These are phyloP conservation scores for Phytoseiulus persimilis DNA, from an alignment of 2,888 invertebrate species.

Conservation along the genomic window DNA sequence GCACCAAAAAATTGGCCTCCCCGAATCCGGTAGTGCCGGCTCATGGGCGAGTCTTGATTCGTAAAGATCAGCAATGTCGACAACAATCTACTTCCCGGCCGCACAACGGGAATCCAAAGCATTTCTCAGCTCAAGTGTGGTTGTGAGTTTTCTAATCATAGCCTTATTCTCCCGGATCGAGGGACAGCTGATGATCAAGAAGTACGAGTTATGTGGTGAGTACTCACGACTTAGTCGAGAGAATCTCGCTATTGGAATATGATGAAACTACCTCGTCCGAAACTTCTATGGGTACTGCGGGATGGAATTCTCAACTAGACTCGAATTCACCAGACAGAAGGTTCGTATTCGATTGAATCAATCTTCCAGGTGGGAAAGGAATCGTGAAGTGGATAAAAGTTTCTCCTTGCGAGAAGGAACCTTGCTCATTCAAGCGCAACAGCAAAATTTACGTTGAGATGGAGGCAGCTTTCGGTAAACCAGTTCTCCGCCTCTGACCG, in stretches of 20 bases:
- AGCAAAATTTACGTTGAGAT: conserved; percentile 7
- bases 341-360: too few species aligned
- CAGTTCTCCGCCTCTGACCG: background rate
- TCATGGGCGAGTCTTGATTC: too few species aligned
- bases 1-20: background rate
- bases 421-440: background rate
- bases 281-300: too few species aligned
- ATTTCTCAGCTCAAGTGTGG: background rate
- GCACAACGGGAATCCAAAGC: background rate
- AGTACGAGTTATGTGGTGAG: background rate
- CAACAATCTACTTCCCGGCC: background rate
- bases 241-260: too few species aligned
- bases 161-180: background rate
- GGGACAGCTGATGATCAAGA: background rate
- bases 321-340: too few species aligned
- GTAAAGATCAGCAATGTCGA: too few species aligned
- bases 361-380: background rate
- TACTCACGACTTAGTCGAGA: background rate
- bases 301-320: too few species aligned
- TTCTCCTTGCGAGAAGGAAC: background rate
- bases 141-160: background rate
- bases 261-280: too few species aligned
- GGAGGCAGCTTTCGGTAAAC: background rate
- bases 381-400: background rate
- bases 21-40: too few species aligned